These are phyloP conservation scores for Notechis scutatus DNA, from an alignment of 2,113 vertebrate genomes.

Conservation along the genomic window DNA sequence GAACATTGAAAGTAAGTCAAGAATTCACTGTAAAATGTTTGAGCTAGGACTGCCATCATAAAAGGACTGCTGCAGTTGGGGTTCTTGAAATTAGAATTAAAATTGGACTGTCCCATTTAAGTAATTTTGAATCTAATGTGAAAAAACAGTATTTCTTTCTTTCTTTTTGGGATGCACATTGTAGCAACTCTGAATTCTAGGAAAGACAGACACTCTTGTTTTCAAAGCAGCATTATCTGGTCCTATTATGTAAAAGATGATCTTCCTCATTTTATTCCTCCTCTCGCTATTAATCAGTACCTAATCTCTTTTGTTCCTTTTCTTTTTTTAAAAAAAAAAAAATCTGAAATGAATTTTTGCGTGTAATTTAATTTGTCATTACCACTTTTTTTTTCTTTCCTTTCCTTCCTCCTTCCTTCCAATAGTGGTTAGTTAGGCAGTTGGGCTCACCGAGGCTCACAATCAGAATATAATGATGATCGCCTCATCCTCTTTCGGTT, in stretches of 20 bases:
- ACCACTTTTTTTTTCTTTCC: background rate
- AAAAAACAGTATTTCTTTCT: background rate
- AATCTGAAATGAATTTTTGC: background rate
- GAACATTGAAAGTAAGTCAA: background rate
- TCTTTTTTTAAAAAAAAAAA: background rate
- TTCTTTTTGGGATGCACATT: background rate
- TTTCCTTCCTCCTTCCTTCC: background rate
- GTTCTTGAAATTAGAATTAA: background rate
- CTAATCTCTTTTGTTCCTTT: background rate
- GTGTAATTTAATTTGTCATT: background rate
- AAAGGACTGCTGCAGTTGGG: fast-evolving
- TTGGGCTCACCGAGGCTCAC: background rate
- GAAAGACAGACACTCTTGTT: background rate
- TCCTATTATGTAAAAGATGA: background rate
- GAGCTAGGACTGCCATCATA: background rate
- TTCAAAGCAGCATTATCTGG: background rate
- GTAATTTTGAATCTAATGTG: background rate
- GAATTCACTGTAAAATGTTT: background rate
- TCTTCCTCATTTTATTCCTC: background rate
- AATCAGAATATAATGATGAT: background rate
- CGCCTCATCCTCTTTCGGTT: background rate
- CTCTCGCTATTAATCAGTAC: background rate
- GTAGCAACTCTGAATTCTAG: background rate
- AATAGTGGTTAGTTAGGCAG: background rate
- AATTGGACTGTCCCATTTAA: constrained; percentile 1